Evolutionary conservation across 2,888 invertebrate species (phyloP), one percentile per base, ranked within the genome.

Genomic region (Silvanus unidentatus): DNA sequence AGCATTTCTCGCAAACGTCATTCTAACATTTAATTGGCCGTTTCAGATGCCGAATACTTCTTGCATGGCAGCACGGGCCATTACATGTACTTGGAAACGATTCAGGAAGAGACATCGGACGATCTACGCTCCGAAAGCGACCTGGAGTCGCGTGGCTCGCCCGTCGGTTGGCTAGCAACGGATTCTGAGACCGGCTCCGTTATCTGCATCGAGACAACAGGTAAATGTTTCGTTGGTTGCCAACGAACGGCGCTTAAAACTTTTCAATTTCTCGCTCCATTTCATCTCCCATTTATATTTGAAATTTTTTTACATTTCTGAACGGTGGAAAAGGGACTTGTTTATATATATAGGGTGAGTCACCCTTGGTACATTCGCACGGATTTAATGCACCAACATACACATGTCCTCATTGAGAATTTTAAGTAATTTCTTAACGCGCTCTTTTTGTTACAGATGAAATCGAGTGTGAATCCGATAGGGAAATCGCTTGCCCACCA

Each of bases 61-160:
- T 59, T 73, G 10, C 69, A 69, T 16, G 63, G 67, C 27, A 59
- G 53, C 39, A 53, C 60, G 8, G 75, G 75, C 57, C 79, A 81
- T 58, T 77, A 76, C 57, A 77, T 83, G 65, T 85, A 84, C 70
- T 77, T 90, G 73, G 90, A 91, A 72, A 90, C 91, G 16, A 91
- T 91, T 68, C 79, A 88, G 63, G 91, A 91, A 72, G 91, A 91
- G 72, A 90, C 90, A 12, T 88, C 88, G 57, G 90, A 91, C 73
- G 90, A 91, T 65, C 73, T 87, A 55, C 80, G 82, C 51, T 85
- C 84, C 48, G 86, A 86, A 65, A 82, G 82, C 48, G 78, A 79
- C 34, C 76, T 77, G 12, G 69, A 66, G 44, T 62, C 66, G 2
- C 50, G 66, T 43, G 54, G 50, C 41, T 73, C 69, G 51, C 73